A percentile compares a stretch with the other conserved stretches of the same genome.
Conservation (phyloP, 2,113 vertebrate species). For the Catagonus wagneri region DNA sequence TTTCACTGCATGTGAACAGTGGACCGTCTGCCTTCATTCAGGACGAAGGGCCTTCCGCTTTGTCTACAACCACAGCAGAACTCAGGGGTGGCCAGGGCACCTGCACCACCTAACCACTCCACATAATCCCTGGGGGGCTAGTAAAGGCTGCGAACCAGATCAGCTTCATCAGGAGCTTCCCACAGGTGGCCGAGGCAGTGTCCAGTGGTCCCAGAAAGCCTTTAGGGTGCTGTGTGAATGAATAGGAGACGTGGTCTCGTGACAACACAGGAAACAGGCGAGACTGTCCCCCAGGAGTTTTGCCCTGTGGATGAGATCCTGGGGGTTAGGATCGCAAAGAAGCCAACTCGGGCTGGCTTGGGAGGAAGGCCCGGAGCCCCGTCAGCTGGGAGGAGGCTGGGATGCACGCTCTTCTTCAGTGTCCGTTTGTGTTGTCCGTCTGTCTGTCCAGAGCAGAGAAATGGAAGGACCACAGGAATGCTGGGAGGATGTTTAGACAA, state of each 20-base stretch:
- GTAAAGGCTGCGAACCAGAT: not conserved
- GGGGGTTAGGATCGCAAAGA: not conserved
- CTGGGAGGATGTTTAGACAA: not conserved
- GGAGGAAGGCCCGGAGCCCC: not conserved
- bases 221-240: not conserved
- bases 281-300: not conserved
- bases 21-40: not conserved
- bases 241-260: not conserved
- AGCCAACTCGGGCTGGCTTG: not conserved
- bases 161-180: accelerated
- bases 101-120: accelerated
- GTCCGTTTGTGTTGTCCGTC: not conserved
- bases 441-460: not conserved
- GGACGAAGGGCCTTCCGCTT: not conserved
- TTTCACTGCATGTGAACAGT: not conserved
- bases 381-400: not conserved
- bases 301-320: no score
- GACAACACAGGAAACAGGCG: not conserved
- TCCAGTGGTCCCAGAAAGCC: not conserved
- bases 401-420: not conserved
- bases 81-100: accelerated
- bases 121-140: accelerated
- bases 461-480: not conserved
- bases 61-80: not conserved
- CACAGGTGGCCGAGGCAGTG: accelerated